Evolutionary conservation across 2,797 vertebrate genomes (phyloP).

Genomic region (Sebastes matsubarae): DNA sequence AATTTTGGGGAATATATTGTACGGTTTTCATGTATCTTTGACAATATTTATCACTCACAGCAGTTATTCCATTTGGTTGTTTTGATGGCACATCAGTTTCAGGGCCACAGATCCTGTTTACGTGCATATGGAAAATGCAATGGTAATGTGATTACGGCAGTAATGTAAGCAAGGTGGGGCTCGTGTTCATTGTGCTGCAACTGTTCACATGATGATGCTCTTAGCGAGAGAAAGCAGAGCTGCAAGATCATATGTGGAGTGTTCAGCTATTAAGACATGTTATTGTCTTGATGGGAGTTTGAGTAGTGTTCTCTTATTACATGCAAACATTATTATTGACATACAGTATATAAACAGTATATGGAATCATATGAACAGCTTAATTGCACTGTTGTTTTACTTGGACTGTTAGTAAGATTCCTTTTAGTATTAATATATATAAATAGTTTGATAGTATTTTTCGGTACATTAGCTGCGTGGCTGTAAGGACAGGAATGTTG

Average conservation of each 20-base stretch:
- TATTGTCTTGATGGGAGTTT: conserved; percentile 16
- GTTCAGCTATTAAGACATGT: conserved; percentile 19
- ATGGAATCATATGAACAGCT: background rate
- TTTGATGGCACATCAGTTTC: conserved; percentile 11
- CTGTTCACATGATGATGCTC: conserved; percentile 9
- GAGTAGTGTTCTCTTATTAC: background rate
- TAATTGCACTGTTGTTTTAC: background rate
- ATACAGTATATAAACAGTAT: background rate
- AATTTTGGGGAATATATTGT: background rate
- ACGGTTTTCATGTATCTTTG: background rate
- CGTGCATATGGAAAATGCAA: conserved; percentile 11
- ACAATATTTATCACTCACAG: background rate
- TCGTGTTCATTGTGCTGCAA: background rate
- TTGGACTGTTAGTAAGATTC: background rate
- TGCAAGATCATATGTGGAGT: background rate
- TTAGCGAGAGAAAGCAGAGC: conserved; percentile 6
- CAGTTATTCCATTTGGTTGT: background rate
- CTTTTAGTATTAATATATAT: background rate
- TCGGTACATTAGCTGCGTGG: background rate
- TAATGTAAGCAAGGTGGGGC: conserved; percentile 11
- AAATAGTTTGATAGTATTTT: background rate
- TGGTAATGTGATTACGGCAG: conserved; percentile 1
- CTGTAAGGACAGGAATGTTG: background rate
- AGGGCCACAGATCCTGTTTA: conserved; percentile 4
- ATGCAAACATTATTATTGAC: background rate